phyloP scores from a whole-genome alignment of 2,797 vertebrate genomes.

The Clamator glandarius region DNA sequence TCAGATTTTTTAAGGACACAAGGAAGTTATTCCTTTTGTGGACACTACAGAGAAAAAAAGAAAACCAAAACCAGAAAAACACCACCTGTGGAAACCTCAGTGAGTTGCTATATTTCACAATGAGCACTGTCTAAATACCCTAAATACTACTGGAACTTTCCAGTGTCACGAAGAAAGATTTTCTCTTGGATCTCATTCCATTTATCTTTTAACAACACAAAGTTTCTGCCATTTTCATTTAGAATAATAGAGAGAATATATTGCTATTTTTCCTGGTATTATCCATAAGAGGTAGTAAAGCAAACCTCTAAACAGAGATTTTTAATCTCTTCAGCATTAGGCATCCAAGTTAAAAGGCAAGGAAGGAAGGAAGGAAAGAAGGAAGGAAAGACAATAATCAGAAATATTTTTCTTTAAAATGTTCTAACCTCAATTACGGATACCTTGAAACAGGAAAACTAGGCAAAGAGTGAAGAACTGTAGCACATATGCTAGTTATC shows the following conservation, averaged over 20 bases:
- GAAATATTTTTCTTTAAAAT: neutral
- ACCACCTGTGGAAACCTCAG: constrained; percentile 19
- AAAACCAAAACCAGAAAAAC: neutral
- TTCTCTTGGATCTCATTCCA: neutral
- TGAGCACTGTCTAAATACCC: neutral
- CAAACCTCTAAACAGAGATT: neutral
- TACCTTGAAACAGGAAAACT: neutral
- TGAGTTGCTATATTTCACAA: constrained; percentile 9
- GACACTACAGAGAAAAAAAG: neutral
- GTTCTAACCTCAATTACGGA: neutral
- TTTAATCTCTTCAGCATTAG: neutral
- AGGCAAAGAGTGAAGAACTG: neutral
- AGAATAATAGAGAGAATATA: neutral
- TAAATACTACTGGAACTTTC: neutral
- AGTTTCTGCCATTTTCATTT: neutral
- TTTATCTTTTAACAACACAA: neutral
- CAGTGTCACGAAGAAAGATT: neutral
- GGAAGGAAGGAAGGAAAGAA: fast-evolving
- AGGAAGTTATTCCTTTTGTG: neutral
- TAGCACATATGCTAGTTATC: neutral
- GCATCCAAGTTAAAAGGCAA: neutral
- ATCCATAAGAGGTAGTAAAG: neutral
- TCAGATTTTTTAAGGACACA: neutral
- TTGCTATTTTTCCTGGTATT: neutral
- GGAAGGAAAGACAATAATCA: neutral